A percentile compares a stretch with the other conserved stretches of the same genome.
phyloP scores from a whole-genome alignment of 2,113 vertebrate species.

The Lagopus muta region DNA sequence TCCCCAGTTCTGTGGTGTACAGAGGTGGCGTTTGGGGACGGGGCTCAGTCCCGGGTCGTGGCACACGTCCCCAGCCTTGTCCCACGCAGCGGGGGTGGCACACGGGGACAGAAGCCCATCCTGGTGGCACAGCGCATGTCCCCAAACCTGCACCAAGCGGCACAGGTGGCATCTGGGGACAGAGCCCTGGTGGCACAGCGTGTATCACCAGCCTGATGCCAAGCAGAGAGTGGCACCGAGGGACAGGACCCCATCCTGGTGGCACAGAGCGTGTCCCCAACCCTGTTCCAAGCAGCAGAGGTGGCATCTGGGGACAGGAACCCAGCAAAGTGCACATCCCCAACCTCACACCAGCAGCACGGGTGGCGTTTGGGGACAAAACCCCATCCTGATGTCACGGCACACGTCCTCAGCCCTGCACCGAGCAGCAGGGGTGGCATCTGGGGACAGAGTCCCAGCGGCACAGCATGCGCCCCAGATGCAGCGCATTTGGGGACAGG shows the following conservation, averaged over 20 bases:
- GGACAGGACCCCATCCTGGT: too few species aligned
- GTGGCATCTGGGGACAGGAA: neutral
- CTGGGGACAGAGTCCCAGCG: too few species aligned
- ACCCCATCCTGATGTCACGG: too few species aligned
- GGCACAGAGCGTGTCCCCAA: too few species aligned
- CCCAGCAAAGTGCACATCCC: neutral
- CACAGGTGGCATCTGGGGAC: neutral
- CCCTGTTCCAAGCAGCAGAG: neutral
- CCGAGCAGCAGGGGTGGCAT: too few species aligned
- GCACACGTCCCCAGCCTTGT: neutral
- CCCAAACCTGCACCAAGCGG: neutral
- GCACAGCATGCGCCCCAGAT: too few species aligned
- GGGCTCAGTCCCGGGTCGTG: neutral
- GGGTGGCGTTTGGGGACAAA: neutral
- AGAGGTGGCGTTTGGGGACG: neutral
- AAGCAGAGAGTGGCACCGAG: neutral
- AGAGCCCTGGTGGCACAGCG: neutral
- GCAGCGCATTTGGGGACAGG: too few species aligned
- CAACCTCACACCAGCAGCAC: neutral
- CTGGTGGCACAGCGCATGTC: too few species aligned
- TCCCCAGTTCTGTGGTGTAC: neutral
- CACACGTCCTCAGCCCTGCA: too few species aligned
- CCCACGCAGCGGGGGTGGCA: neutral
- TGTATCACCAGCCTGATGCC: neutral
- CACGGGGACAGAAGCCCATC: neutral